A percentile compares a stretch with the other conserved stretches of the same genome.
Evolutionary conservation across 2,113 vertebrate species (phyloP).

Genomic region (Sinocyclocheilus maitianheensis): DNA sequence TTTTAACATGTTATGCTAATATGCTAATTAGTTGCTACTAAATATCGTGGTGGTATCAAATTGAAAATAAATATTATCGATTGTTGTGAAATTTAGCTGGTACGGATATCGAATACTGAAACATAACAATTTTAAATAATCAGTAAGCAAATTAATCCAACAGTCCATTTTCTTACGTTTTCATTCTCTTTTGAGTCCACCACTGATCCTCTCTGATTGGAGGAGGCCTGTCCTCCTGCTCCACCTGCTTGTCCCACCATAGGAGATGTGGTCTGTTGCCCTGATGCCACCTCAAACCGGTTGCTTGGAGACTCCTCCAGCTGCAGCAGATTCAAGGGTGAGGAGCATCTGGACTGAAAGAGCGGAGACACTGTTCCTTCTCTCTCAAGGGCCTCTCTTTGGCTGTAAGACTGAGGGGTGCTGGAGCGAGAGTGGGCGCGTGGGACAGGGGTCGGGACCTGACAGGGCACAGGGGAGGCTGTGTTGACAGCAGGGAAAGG

Average conservation of each 20-base stretch:
- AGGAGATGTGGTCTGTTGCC: constrained; percentile 69
- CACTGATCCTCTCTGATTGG: constrained; percentile 65
- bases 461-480: constrained; percentile 33
- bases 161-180: constrained; percentile 66
- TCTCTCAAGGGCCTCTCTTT: constrained; percentile 64
- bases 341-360: constrained; percentile 90
- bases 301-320: constrained; percentile 81
- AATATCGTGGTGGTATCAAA: not conserved
- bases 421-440: constrained; percentile 75
- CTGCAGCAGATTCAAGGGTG: constrained; percentile 88
- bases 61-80: not conserved
- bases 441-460: constrained; percentile 38
- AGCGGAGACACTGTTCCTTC: constrained; percentile 77
- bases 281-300: constrained; percentile 68
- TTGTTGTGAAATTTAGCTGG: too few relatives aligned
- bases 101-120: not conserved
- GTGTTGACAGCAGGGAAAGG: constrained; percentile 51
- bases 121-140: not conserved
- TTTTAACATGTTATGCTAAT: not conserved
- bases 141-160: not conserved
- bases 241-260: constrained; percentile 60
- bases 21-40: not conserved
- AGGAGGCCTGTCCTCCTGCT: constrained; percentile 58
- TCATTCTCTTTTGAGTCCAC: constrained; percentile 72
- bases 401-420: constrained; percentile 76